Conservation (phyloP, 2,888 invertebrate genomes). For the Eucera pruinosa region DNA sequence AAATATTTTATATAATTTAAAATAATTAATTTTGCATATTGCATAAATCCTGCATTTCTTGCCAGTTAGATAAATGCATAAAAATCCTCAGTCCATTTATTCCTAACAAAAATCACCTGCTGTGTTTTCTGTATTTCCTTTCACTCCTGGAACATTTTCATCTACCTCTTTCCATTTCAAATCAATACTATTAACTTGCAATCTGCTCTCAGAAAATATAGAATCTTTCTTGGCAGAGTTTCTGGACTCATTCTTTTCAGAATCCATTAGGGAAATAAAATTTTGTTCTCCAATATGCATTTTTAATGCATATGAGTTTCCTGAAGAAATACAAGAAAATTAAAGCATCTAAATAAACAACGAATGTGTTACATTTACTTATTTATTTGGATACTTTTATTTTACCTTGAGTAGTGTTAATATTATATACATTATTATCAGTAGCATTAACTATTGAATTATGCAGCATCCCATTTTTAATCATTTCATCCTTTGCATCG, state of each 20-base stretch:
- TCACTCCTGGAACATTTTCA: constrained; percentile 28
- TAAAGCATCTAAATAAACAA: constrained; percentile 7
- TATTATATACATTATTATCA: constrained; percentile 19
- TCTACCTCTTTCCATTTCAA: constrained; percentile 32
- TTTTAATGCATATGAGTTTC: constrained; percentile 12
- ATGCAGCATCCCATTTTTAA: constrained; percentile 26
- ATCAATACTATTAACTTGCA: constrained; percentile 20
- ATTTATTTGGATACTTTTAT: background rate
- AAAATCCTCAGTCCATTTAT: too few relatives aligned
- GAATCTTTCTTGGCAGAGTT: constrained; percentile 16
- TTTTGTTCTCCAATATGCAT: constrained; percentile 19
- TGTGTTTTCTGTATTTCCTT: constrained; percentile 22
- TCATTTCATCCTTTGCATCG: constrained; percentile 6
- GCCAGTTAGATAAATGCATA: too few relatives aligned
- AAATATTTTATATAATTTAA: too few relatives aligned
- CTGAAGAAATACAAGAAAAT: constrained; percentile 17
- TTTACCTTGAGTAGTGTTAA: constrained; percentile 28
- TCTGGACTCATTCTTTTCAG: constrained; percentile 15
- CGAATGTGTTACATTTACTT: constrained; percentile 3
- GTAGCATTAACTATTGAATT: constrained; percentile 18
- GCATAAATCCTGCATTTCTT: too few relatives aligned
- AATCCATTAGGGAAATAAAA: constrained; percentile 7
- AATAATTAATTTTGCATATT: too few relatives aligned
- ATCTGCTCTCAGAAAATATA: constrained; percentile 25
- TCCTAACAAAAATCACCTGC: constrained; percentile 25